Conservation (phyloP, 2,888 invertebrate genomes). For the Dioctria linearis region DNA sequence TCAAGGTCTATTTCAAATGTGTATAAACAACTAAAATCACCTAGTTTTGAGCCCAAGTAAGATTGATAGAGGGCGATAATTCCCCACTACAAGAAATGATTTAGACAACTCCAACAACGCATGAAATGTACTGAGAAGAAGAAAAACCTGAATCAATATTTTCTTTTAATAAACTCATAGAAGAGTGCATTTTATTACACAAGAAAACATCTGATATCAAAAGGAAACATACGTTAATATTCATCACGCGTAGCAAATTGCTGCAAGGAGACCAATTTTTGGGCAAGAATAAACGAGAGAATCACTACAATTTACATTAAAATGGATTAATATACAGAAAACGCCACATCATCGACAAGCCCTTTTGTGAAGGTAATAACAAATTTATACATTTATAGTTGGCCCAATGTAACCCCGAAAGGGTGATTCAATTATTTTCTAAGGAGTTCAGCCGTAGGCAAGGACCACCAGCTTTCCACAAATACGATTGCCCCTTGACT, state of each 20-base stretch:
- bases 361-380: constrained; percentile 12
- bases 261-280: constrained; percentile 1
- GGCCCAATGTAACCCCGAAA: constrained; percentile 36
- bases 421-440: constrained; percentile 51
- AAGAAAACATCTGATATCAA: constrained; percentile 40
- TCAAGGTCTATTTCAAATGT: too few relatives aligned
- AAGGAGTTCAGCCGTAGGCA: constrained; percentile 23
- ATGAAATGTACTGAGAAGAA: too few relatives aligned
- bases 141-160: constrained; percentile 1
- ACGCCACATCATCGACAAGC: constrained; percentile 2
- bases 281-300: background rate
- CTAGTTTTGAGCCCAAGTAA: too few relatives aligned
- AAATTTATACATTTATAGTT: constrained; percentile 13
- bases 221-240: constrained; percentile 31
- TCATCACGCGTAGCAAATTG: constrained; percentile 23
- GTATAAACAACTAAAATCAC: too few relatives aligned
- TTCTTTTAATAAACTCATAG: constrained; percentile 35
- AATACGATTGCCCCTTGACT: background rate
- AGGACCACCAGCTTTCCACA: background rate
- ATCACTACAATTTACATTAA: constrained; percentile 36
- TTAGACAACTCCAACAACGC: too few relatives aligned
- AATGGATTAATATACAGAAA: constrained; percentile 37
- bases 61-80: too few relatives aligned
- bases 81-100: too few relatives aligned
- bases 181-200: constrained; percentile 7